Percentiles rank a stretch among this genome's conserved stretches.
phyloP scores from a whole-genome alignment of 2,797 vertebrate genomes.

The Pangasius krempfi region DNA sequence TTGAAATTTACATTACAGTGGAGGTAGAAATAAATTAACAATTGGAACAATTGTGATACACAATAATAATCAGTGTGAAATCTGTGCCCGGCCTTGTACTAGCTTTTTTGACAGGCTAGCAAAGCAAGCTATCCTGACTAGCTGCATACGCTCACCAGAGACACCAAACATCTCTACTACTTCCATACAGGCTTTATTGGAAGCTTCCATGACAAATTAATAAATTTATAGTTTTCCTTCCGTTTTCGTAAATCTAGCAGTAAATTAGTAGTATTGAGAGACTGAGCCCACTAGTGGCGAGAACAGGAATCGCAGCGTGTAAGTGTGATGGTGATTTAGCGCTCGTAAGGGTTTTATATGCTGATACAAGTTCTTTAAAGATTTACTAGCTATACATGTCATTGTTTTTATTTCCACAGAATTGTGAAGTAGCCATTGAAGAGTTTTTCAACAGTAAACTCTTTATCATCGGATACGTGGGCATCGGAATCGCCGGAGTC shows the following conservation, averaged over 20 bases:
- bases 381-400: background rate
- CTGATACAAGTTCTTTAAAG: background rate
- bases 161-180: no score
- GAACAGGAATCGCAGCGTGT: background rate
- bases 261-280: background rate
- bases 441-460: constrained; percentile 85
- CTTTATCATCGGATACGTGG: constrained; percentile 90
- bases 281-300: background rate
- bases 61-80: background rate
- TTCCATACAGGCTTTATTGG: no score
- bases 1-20: no score
- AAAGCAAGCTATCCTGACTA: no score
- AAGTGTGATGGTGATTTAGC: background rate
- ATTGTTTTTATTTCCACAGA: constrained; percentile 66
- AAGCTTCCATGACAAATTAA: no score
- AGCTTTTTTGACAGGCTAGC: no score
- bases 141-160: no score
- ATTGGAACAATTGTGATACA: no score
- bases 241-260: no score
- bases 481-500: constrained; percentile 90
- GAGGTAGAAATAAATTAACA: no score
- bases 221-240: no score
- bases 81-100: no score
- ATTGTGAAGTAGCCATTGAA: constrained; percentile 85
- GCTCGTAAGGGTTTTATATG: background rate